A percentile compares a stretch with the other conserved stretches of the same genome.
Evolutionary conservation across 2,797 vertebrate genomes (phyloP).

Genomic region (Huso huso): DNA sequence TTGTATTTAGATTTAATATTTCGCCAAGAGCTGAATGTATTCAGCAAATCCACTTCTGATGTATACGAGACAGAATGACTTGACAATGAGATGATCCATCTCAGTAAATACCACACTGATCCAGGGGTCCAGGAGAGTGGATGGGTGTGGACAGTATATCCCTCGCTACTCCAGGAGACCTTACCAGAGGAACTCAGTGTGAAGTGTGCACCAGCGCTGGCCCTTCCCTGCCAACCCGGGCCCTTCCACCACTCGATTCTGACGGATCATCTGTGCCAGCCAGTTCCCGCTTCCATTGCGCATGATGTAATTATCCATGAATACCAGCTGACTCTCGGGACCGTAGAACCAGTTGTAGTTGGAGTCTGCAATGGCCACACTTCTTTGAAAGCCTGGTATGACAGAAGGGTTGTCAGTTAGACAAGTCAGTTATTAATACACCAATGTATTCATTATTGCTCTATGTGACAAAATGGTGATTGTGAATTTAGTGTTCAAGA

Average conservation of each 20-base stretch:
- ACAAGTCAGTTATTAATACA: no score
- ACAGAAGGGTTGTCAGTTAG: background rate
- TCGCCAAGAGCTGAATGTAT: no score
- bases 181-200: slow-evolving; percentile 97
- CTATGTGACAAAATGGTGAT: no score
- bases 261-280: slow-evolving; percentile 84
- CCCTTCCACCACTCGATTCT: slow-evolving; percentile 78
- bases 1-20: no score
- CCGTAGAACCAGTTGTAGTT: slow-evolving; percentile 99
- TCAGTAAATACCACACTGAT: no score
- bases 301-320: slow-evolving; percentile 90
- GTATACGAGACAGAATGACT: no score
- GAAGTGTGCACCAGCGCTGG: slow-evolving; percentile 94
- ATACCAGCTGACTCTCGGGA: slow-evolving; percentile 94
- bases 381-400: slow-evolving; percentile 83
- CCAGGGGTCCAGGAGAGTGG: no score
- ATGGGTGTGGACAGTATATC: no score
- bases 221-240: slow-evolving; percentile 86
- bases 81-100: no score
- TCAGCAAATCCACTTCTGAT: no score
- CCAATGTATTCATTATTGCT: no score
- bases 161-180: slow-evolving; percentile 19
- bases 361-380: slow-evolving; percentile 91
- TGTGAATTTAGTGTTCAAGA: no score
- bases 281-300: slow-evolving; percentile 96